These are phyloP conservation scores for Vandiemenella viatica DNA, from an alignment of 2,888 invertebrate species.

Conservation along the genomic window DNA sequence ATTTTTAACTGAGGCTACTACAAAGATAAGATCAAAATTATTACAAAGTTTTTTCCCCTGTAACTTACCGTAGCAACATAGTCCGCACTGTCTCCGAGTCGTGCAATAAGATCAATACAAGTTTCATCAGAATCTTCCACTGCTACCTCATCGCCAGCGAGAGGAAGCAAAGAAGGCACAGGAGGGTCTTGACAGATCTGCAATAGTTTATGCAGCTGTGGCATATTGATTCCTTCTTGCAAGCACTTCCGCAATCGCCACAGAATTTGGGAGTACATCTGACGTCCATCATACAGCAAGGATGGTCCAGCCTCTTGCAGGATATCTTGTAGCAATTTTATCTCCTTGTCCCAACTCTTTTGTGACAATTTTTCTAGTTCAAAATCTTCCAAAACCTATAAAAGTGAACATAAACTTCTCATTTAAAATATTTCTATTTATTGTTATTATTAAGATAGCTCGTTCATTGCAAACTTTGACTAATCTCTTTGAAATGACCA, in stretches of 20 bases:
- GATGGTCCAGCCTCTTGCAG: constrained; percentile 56
- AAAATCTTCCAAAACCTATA: background rate
- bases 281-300: constrained; percentile 65
- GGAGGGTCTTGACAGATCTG: constrained; percentile 37
- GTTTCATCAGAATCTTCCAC: constrained; percentile 11
- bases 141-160: constrained; percentile 20
- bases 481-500: no score
- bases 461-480: no score
- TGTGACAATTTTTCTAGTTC: background rate
- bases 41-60: no score
- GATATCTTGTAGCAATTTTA: constrained; percentile 47
- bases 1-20: no score
- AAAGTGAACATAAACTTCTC: background rate
- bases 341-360: constrained; percentile 25
- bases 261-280: constrained; percentile 59
- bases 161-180: constrained; percentile 43
- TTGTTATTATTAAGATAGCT: no score
- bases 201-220: constrained; percentile 29
- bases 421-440: background rate
- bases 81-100: constrained; percentile 48
- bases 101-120: constrained; percentile 42
- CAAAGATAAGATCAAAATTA: no score
- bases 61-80: constrained; percentile 47
- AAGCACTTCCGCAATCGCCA: constrained; percentile 26
- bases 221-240: constrained; percentile 22